Percentiles rank a stretch among this genome's conserved stretches.
These are phyloP conservation scores for Aplodontia rufa DNA, from an alignment of 2,113 vertebrate species.

Conservation along the genomic window DNA sequence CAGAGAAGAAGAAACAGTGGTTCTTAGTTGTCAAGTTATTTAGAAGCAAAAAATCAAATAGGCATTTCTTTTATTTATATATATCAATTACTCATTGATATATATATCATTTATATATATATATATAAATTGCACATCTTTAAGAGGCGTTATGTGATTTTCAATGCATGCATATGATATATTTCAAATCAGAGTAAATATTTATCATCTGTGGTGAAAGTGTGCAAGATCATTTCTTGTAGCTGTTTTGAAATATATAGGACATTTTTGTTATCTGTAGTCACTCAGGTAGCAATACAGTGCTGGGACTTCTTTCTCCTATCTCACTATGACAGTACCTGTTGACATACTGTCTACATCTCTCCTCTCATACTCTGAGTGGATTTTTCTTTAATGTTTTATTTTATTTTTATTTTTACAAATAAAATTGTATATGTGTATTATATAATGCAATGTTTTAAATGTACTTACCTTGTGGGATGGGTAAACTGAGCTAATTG, in stretches of 20 bases:
- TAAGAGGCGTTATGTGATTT: not conserved
- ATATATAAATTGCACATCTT: not conserved
- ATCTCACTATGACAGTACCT: not conserved
- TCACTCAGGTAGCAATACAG: not conserved
- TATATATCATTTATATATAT: no score
- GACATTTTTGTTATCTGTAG: not conserved
- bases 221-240: not conserved
- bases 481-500: not conserved
- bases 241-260: not conserved
- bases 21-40: not conserved
- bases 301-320: not conserved
- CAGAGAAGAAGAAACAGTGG: not conserved
- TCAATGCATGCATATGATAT: no score
- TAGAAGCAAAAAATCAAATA: not conserved
- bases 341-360: not conserved
- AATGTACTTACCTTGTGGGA: not conserved
- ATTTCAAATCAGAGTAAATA: not conserved
- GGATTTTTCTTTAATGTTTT: not conserved
- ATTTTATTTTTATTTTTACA: not conserved
- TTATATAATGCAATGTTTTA: not conserved
- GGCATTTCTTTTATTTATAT: not conserved
- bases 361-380: not conserved
- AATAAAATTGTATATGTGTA: not conserved
- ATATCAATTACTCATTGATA: no score
- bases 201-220: not conserved